Conservation (phyloP, 2,113 vertebrate species). For the Struthidea cinerea region DNA sequence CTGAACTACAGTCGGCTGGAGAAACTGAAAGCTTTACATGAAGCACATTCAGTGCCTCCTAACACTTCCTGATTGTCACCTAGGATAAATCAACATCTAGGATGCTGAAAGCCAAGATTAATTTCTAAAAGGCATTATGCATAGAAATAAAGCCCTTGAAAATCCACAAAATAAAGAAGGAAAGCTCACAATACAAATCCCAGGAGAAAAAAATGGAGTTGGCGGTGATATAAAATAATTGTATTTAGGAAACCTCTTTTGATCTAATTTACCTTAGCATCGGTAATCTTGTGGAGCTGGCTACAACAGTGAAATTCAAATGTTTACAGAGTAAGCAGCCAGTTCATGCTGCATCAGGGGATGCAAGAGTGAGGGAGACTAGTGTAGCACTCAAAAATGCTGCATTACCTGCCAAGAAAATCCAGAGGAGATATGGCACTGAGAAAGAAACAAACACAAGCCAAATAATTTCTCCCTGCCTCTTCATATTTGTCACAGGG, state of each 20-base stretch:
- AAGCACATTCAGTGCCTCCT: neutral
- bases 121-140: neutral
- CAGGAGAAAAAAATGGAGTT: rapidly evolving
- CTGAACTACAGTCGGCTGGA: neutral
- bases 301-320: neutral
- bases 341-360: neutral
- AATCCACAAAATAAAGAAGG: neutral
- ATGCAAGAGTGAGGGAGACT: neutral
- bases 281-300: neutral
- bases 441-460: neutral
- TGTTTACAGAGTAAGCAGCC: neutral
- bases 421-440: neutral
- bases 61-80: neutral
- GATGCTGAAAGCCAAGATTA: neutral
- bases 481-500: neutral
- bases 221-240: neutral
- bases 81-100: neutral
- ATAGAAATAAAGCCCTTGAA: neutral
- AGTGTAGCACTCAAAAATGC: neutral
- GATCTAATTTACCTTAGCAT: neutral
- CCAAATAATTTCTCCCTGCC: neutral
- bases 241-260: neutral
- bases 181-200: neutral
- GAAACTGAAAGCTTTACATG: neutral
- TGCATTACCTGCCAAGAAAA: neutral